phyloP scores from a whole-genome alignment of 1,140 invertebrate genomes.

The fruit fly (Drosophila melanogaster) region Release_6_plus_ISO1_MT NT_033777.3:9150501-9151000 shows the following conservation, averaged over 20 bases:
- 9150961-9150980: conserved; percentile 37
- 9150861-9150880: conserved; percentile 10
- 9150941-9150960: conserved; percentile 61
- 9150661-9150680: conserved; percentile 24
- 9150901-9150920: conserved; percentile 47
- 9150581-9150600: conserved; percentile 82
- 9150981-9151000: background rate
- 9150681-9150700: conserved; percentile 48
- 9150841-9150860: conserved; percentile 19
- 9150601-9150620: conserved; percentile 51
- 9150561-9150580: conserved; percentile 82
- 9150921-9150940: conserved; percentile 80
- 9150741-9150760: background rate
- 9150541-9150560: conserved; percentile 63
- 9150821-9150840: conserved; percentile 6
- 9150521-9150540: background rate
- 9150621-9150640: conserved; percentile 72
- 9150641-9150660: conserved; percentile 59
- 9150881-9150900: conserved; percentile 6
- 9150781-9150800: conserved; percentile 22
- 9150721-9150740: conserved; percentile 20
- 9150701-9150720: conserved; percentile 51
- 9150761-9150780: conserved; percentile 45
- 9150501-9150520: conserved; percentile 12
- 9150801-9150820: conserved; percentile 47